Conservation (phyloP, 2,888 invertebrate species). For the Amphipyra berbera region DNA sequence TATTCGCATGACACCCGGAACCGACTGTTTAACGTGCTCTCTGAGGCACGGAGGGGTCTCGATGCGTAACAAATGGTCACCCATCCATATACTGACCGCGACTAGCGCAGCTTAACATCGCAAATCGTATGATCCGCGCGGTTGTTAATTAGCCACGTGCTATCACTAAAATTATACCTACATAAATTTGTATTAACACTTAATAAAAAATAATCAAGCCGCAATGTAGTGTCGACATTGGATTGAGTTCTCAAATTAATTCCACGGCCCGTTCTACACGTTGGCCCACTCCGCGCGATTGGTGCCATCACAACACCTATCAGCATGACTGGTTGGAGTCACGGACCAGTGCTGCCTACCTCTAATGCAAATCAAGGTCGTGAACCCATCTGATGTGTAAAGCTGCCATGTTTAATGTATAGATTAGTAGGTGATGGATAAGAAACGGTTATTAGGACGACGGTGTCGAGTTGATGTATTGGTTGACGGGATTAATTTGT, state of each 20-base stretch:
- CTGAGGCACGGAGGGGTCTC: too few species aligned
- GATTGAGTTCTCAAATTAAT: constrained; percentile 58
- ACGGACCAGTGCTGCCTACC: constrained; percentile 46
- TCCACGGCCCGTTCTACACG: constrained; percentile 36
- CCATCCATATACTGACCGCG: too few species aligned
- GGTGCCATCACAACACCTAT: constrained; percentile 53
- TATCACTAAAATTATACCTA: constrained; percentile 2
- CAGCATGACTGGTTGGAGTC: constrained; percentile 35
- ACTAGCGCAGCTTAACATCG: too few species aligned
- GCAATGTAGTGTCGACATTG: constrained; percentile 25
- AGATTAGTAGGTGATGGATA: constrained; percentile 41
- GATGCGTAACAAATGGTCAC: too few species aligned
- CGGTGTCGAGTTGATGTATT: constrained; percentile 24
- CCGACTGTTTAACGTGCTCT: too few species aligned
- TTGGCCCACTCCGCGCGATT: constrained; percentile 35
- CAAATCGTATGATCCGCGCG: too few species aligned
- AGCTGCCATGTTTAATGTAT: constrained; percentile 25
- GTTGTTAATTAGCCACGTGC: too few species aligned
- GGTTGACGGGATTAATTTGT: constrained; percentile 40
- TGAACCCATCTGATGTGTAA: constrained; percentile 55
- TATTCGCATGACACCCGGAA: too few species aligned
- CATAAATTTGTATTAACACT: too few species aligned
- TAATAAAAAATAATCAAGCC: constrained; percentile 16
- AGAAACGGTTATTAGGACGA: constrained; percentile 20
- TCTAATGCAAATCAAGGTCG: constrained; percentile 68